These are phyloP conservation scores for Drosophila nigricruria DNA, from an alignment of 2,888 invertebrate genomes.

Conservation along the genomic window DNA sequence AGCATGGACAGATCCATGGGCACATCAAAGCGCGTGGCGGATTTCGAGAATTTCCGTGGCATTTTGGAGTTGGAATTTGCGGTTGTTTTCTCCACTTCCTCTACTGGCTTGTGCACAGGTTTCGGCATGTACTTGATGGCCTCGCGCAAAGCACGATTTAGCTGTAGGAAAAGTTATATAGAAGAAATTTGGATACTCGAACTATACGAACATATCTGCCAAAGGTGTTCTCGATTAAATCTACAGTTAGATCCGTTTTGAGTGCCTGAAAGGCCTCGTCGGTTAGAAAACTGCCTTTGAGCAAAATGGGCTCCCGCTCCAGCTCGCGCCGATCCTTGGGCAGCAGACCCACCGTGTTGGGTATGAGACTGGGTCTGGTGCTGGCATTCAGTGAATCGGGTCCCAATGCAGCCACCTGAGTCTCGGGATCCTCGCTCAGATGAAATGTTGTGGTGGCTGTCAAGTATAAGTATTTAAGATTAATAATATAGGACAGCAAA, in stretches of 20 bases:
- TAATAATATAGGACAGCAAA: not conserved
- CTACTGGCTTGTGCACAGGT: conserved; percentile 42
- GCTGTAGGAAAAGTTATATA: conserved; percentile 51
- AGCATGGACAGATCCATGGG: conserved; percentile 89
- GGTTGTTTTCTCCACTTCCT: conserved; percentile 67
- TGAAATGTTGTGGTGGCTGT: conserved; percentile 81
- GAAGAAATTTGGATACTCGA: not conserved
- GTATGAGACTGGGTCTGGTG: conserved; percentile 88
- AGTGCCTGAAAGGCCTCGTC: conserved; percentile 84
- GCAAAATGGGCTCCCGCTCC: conserved; percentile 83
- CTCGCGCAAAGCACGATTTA: conserved; percentile 83
- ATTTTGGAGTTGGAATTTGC: conserved; percentile 85
- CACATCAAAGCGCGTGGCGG: conserved; percentile 91
- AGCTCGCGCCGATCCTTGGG: conserved; percentile 78
- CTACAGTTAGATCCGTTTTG: conserved; percentile 83
- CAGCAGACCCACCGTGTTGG: conserved; percentile 79
- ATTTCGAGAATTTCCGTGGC: conserved; percentile 91
- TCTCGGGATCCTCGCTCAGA: conserved; percentile 88
- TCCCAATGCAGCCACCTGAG: conserved; percentile 89
- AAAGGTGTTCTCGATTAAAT: conserved; percentile 84
- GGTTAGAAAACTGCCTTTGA: conserved; percentile 84
- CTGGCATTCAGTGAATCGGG: conserved; percentile 90
- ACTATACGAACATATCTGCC: conserved; percentile 81
- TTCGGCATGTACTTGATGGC: conserved; percentile 83
- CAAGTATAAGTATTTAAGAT: too few relatives aligned